Percentiles rank a stretch among this genome's conserved stretches.
These are phyloP conservation scores for Neoseiulus cucumeris DNA, from an alignment of 1,140 invertebrate species.

Conservation along the genomic window DNA sequence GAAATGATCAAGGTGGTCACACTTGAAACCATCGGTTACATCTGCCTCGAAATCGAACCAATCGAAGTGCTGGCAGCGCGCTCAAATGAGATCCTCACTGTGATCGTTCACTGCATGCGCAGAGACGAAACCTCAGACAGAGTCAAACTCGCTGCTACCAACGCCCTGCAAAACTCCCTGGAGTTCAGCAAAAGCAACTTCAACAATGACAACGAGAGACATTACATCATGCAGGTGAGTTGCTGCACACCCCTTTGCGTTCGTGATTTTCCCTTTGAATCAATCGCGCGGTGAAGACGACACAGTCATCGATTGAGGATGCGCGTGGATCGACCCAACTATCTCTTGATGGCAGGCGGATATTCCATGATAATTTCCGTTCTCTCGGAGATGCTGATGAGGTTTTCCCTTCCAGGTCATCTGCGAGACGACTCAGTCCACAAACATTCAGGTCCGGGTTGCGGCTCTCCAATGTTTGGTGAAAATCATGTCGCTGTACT, in stretches of 20 bases:
- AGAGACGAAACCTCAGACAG: conserved; percentile 56
- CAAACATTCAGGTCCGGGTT: conserved; percentile 59
- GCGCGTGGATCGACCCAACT: no score
- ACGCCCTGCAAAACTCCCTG: conserved; percentile 86
- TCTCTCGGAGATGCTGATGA: no score
- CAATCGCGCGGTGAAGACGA: no score
- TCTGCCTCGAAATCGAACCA: conserved; percentile 62
- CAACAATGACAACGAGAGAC: conserved; percentile 84
- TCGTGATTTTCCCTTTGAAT: no score
- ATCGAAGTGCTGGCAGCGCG: conserved; percentile 61
- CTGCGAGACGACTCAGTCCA: conserved; percentile 50
- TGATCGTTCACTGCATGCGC: conserved; percentile 95
- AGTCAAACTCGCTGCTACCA: conserved; percentile 81
- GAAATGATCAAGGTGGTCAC: conserved; percentile 76
- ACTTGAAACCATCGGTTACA: conserved; percentile 83
- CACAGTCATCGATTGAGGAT: no score
- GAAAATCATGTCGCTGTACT: conserved; percentile 96
- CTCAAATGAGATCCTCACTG: conserved; percentile 90
- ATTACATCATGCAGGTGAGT: conserved; percentile 96
- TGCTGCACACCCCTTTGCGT: no score
- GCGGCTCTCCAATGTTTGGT: conserved; percentile 93
- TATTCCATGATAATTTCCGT: no score
- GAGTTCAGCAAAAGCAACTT: conserved; percentile 99
- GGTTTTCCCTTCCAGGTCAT: conserved; percentile 34
- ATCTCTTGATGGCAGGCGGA: no score